Percentiles rank a stretch among this genome's conserved stretches.
These are phyloP conservation scores for Ophioninae sp. DNA, from an alignment of 2,888 invertebrate genomes.

Conservation along the genomic window DNA sequence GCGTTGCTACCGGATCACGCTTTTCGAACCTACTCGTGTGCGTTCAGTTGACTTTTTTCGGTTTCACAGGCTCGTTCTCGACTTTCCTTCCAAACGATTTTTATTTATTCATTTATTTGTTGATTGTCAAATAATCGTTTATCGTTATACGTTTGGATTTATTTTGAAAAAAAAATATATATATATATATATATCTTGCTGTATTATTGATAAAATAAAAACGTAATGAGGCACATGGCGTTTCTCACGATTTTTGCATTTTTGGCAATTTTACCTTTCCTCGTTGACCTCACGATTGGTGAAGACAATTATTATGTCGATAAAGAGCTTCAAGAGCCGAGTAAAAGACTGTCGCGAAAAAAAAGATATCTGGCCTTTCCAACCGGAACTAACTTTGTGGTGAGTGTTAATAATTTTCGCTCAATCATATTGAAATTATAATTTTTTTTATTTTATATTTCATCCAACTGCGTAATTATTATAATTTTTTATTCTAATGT, in stretches of 20 bases:
- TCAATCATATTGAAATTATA: not conserved
- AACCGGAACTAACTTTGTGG: conserved; percentile 81
- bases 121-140: not conserved
- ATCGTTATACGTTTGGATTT: not conserved
- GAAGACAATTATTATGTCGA: conserved; percentile 35
- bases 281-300: not conserved
- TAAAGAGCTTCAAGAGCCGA: conserved; percentile 36
- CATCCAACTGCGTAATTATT: not conserved
- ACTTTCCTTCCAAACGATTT: not conserved
- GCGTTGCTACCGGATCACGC: not conserved
- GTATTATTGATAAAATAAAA: not conserved
- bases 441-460: not conserved
- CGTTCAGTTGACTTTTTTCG: conserved; percentile 44
- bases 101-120: not conserved
- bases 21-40: conserved; percentile 2
- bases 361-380: conserved; percentile 80
- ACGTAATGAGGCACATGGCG: conserved; percentile 14
- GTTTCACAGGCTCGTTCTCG: conserved; percentile 12
- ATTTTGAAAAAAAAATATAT: not conserved
- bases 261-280: conserved; percentile 22
- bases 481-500: not conserved
- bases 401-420: conserved; percentile 65
- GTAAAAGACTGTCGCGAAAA: conserved; percentile 74
- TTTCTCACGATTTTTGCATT: conserved; percentile 8
- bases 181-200: not conserved